Evolutionary conservation across 2,888 invertebrate species (phyloP), one percentile per base, ranked within the genome.

Genomic region (Cryptosula pallasiana): DNA sequence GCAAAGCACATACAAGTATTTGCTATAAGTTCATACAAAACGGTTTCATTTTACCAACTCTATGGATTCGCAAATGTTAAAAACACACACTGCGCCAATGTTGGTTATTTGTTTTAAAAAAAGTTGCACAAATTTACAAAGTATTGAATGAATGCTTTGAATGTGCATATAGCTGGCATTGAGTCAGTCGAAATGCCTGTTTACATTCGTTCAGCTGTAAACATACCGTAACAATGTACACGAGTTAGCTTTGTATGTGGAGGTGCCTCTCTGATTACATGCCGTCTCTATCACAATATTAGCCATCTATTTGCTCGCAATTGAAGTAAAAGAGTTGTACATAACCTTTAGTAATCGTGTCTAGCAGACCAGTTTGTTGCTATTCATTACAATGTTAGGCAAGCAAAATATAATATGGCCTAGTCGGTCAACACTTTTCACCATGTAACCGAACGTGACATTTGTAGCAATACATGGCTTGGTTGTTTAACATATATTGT

Each of bases 181-280:
- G 25, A 27, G 32, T 16, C 27, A 32, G 32, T 63, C 32, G 16
- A 3, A 13, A 13, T 13, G 32, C 29, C 16, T 63, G 63, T 63
- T 63, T 63, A 63, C 63, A 25, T 63, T 63, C 63, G 27, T 63
- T 32, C 34, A 63, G 2, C 27, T 3, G 63, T 63, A 63, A 63
- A 63, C 63, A 63, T 63, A 63, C 32, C 63, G 63, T 63, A 63
- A 63, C 63, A 63, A 63, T 63, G 32, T 63, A 32, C 27, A 63
- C 25, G 63, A 63, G 27, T 63, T 63, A 27, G 25, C 63, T 29
- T 63, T n/a, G n/a, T n/a, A n/a, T n/a, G n/a, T n/a, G 63, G 34
- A 9, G 45, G 45, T 27, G 63, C 32, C 63, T 2, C 25, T 63
- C 13, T 5, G 32, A 32, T 63, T 63, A 63, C 63, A 63, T 3